These are phyloP conservation scores for Eudyptes chrysolophus DNA, from an alignment of 2,113 vertebrate species.

Conservation along the genomic window DNA sequence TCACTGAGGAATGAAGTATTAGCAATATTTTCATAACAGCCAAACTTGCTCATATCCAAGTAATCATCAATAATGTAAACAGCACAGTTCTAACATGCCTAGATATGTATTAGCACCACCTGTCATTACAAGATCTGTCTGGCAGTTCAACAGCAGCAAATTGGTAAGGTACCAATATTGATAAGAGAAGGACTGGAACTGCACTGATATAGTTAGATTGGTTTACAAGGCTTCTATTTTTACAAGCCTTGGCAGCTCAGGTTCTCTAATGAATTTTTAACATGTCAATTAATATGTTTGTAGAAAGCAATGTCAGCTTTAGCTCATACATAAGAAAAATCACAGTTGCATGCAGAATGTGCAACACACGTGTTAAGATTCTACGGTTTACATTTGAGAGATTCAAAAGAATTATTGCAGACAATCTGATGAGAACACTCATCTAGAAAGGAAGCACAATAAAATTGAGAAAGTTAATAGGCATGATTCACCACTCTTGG, in stretches of 20 bases:
- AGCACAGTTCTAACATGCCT: background rate
- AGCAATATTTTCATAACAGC: background rate
- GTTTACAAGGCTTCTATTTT: conserved; percentile 60
- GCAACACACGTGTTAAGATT: background rate
- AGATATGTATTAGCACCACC: background rate
- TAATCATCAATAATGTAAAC: background rate
- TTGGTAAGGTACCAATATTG: background rate
- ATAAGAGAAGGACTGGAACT: conserved; percentile 48
- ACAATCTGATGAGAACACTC: background rate
- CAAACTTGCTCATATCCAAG: background rate
- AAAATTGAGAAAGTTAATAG: background rate
- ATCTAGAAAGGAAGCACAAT: background rate
- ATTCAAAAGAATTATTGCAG: background rate
- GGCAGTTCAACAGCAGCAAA: background rate
- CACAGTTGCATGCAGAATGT: conserved; percentile 56
- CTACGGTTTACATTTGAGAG: background rate
- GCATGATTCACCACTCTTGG: background rate
- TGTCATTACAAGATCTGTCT: background rate
- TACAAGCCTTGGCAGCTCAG: conserved; percentile 49
- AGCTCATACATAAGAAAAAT: conserved; percentile 57
- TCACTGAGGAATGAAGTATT: background rate
- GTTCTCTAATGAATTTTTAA: conserved; percentile 70
- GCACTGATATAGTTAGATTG: conserved; percentile 67
- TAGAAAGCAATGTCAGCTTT: conserved; percentile 47
- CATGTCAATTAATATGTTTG: conserved; percentile 39